Evolutionary conservation across 2,888 invertebrate species (phyloP).

Genomic region (Cheilosia impressa): DNA sequence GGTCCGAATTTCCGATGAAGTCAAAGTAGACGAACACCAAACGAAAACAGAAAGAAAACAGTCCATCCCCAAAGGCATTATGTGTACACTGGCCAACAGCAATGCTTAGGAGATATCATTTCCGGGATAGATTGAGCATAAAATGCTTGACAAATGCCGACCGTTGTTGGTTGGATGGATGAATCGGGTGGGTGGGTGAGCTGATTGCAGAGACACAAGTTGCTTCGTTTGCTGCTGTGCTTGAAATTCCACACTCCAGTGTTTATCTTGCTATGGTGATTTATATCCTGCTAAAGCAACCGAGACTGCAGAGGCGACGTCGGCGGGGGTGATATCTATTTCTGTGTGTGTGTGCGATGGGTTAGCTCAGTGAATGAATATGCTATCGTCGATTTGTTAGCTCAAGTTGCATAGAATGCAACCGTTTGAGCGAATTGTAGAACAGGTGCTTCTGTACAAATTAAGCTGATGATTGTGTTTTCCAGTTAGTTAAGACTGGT

Average conservation of each 20-base stretch:
- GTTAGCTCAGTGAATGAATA: slow-evolving; percentile 46
- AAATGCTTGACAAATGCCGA: slow-evolving; percentile 65
- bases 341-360: not conserved
- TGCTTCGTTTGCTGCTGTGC: slow-evolving; percentile 37
- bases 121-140: slow-evolving; percentile 64
- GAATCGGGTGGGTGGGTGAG: slow-evolving; percentile 10
- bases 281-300: slow-evolving; percentile 48
- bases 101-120: slow-evolving; percentile 56
- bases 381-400: slow-evolving; percentile 58
- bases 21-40: slow-evolving; percentile 6
- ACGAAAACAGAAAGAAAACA: not conserved
- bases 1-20: slow-evolving; percentile 32
- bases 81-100: slow-evolving; percentile 7
- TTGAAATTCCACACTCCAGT: slow-evolving; percentile 34
- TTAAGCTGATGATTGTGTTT: slow-evolving; percentile 62
- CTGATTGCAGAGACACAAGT: slow-evolving; percentile 50
- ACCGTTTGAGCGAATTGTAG: slow-evolving; percentile 50
- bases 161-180: slow-evolving; percentile 35
- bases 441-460: slow-evolving; percentile 61
- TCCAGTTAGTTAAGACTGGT: slow-evolving; percentile 38
- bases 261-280: slow-evolving; percentile 47
- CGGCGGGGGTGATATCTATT: not conserved
- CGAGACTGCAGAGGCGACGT: slow-evolving; percentile 10
- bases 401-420: slow-evolving; percentile 45
- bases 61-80: not conserved